Percentiles rank a stretch among this genome's conserved stretches.
These are phyloP conservation scores for Passer domesticus DNA, from an alignment of 2,113 vertebrate genomes.

Conservation along the genomic window DNA sequence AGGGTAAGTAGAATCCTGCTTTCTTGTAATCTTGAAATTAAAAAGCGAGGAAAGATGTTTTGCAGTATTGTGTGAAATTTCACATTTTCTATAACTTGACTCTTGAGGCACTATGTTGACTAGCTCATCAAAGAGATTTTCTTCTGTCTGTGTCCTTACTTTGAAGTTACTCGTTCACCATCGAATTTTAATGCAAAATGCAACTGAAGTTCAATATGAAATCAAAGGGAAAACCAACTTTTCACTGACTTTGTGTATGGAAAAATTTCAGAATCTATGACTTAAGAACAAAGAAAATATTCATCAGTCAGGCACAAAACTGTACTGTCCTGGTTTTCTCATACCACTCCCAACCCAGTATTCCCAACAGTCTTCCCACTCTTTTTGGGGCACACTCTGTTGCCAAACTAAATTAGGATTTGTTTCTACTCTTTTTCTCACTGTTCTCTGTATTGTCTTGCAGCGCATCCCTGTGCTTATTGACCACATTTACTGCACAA, in stretches of 20 bases:
- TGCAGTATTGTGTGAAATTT: background rate
- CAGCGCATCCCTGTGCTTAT: background rate
- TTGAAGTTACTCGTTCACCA: background rate
- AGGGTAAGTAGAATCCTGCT: background rate
- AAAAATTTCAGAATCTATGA: background rate
- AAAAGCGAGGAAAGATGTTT: background rate
- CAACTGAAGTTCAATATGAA: background rate
- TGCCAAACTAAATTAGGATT: background rate
- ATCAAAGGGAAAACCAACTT: background rate
- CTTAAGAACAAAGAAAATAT: background rate
- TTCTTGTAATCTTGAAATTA: background rate
- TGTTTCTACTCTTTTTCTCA: background rate
- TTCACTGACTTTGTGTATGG: background rate
- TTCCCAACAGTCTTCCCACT: background rate
- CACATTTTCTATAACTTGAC: background rate
- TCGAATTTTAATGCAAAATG: background rate
- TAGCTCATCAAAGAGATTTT: background rate
- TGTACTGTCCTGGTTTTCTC: background rate
- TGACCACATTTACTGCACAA: background rate
- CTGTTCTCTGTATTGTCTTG: background rate
- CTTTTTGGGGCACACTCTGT: background rate
- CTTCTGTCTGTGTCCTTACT: background rate
- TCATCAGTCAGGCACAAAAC: background rate
- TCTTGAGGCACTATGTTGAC: background rate
- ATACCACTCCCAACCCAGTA: background rate